Conservation (phyloP, 2,113 vertebrate genomes). For the Osmerus eperlanus region DNA sequence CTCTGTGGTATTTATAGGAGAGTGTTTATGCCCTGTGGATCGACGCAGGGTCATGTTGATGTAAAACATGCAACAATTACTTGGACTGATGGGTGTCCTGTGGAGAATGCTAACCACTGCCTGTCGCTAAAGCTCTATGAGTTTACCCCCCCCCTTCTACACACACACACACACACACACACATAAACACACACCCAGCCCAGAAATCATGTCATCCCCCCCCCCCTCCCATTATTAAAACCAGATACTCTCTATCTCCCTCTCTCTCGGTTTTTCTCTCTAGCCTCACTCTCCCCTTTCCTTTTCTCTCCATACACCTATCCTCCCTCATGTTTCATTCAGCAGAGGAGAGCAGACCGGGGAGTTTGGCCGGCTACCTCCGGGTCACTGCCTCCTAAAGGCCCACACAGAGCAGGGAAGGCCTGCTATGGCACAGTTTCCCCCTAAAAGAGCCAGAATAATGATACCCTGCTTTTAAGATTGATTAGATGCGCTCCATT, state of each 20-base stretch:
- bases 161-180: conserved; percentile 53
- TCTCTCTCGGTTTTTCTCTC: conserved; percentile 16
- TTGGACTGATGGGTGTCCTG: conserved; percentile 50
- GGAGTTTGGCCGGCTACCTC: conserved; percentile 23
- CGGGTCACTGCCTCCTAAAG: conserved; percentile 51
- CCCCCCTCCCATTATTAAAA: neutral
- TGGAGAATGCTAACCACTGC: conserved; percentile 58
- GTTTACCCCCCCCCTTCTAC: conserved; percentile 54
- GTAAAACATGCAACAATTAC: conserved; percentile 70
- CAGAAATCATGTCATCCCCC: conserved; percentile 26
- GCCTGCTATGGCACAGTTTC: conserved; percentile 22
- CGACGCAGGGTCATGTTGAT: conserved; percentile 54
- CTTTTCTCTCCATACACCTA: neutral
- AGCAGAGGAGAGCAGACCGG: conserved; percentile 24
- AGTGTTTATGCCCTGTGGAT: conserved; percentile 25
- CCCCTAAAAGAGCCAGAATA: conserved; percentile 37
- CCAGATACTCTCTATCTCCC: conserved; percentile 14
- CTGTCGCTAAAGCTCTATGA: conserved; percentile 52
- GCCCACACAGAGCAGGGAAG: conserved; percentile 12
- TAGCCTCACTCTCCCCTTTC: conserved; percentile 12
- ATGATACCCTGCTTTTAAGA: conserved; percentile 41
- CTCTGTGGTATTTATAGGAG: conserved; percentile 25
- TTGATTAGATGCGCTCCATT: conserved; percentile 42
- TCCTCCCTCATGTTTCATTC: conserved; percentile 66
- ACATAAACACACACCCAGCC: conserved; percentile 28